These are phyloP conservation scores for Holacanthella duospinosa DNA, from an alignment of 2,888 invertebrate species.

Conservation along the genomic window DNA sequence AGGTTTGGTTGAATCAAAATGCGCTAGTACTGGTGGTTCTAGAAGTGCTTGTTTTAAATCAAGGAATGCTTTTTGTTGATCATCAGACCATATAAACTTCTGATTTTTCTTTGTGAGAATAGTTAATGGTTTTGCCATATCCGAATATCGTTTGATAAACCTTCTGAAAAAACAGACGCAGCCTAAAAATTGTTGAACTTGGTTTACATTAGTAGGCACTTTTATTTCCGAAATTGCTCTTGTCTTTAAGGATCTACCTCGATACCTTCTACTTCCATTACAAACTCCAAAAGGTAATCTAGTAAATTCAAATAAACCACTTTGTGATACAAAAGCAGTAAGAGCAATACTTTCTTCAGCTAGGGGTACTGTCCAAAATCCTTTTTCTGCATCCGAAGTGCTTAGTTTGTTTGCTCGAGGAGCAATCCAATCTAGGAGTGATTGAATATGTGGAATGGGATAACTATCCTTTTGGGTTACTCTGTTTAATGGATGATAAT, in stretches of 20 bases:
- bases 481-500: no score
- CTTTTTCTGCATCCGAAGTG: conserved; percentile 11
- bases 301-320: conserved; percentile 11
- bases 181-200: conserved; percentile 3
- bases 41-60: neutral
- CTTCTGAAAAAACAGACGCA: conserved; percentile 2
- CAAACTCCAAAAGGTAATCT: no score
- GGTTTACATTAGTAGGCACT: neutral
- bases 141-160: neutral
- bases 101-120: neutral
- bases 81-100: conserved; percentile 3
- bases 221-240: conserved; percentile 4
- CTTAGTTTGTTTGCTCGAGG: no score
- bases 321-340: neutral
- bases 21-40: conserved; percentile 3
- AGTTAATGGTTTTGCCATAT: conserved; percentile 1
- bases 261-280: no score
- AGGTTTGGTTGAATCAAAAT: neutral
- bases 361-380: conserved; percentile 13
- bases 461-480: no score
- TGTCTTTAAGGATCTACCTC: neutral
- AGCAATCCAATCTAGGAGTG: no score
- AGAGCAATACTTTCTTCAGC: no score
- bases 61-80: neutral
- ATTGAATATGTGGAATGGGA: no score